These are phyloP conservation scores for Leuciscus waleckii DNA, from an alignment of 2,797 vertebrate species.

Conservation along the genomic window DNA sequence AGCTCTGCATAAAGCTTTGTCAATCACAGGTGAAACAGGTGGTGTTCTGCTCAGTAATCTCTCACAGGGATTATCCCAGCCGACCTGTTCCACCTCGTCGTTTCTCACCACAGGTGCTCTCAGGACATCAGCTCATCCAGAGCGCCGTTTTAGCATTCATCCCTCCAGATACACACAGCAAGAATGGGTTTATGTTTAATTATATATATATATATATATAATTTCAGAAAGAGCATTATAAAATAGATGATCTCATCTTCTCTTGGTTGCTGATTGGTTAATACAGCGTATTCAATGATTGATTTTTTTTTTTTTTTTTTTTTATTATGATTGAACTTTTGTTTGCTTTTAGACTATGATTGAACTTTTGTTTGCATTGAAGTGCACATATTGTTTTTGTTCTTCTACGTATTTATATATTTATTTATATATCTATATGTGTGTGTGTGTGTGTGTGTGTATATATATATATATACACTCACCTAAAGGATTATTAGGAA, in stretches of 20 bases:
- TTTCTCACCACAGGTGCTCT: constrained; percentile 13
- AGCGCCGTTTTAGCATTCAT: too few species aligned
- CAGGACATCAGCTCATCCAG: neutral
- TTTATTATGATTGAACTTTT: neutral
- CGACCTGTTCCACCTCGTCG: neutral
- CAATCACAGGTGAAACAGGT: constrained; percentile 37
- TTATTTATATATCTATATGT: too few species aligned
- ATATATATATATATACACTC: too few species aligned
- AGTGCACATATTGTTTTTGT: neutral
- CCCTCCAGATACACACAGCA: neutral
- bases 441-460: too few species aligned
- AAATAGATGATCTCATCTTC: neutral
- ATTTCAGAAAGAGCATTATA: neutral
- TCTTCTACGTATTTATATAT: neutral
- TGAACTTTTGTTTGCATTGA: neutral
- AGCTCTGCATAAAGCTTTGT: neutral
- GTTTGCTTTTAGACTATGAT: neutral
- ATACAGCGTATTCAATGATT: too few species aligned
- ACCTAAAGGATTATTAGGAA: too few species aligned
- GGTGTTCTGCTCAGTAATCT: constrained; percentile 3
- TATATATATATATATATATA: neutral
- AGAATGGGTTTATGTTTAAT: neutral
- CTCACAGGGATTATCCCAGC: neutral
- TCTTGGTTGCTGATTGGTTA: neutral
- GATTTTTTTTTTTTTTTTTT: neutral